phyloP scores from a whole-genome alignment of 2,113 vertebrate species.

The Ageneiosus marmoratus region DNA sequence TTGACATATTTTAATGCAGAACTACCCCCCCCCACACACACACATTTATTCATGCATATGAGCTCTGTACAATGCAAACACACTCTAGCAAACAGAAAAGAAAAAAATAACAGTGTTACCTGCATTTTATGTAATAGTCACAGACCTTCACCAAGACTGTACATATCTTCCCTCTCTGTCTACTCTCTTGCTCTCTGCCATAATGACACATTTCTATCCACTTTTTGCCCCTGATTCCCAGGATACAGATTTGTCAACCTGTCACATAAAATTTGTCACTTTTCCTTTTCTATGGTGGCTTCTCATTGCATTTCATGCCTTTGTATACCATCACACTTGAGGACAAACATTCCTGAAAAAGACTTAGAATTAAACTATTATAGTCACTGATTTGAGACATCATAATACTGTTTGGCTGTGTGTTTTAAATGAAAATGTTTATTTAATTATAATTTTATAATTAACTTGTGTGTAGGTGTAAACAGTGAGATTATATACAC shows the following conservation, averaged over 20 bases:
- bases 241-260: conserved; percentile 76
- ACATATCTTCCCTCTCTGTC: neutral
- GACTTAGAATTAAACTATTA: conserved; percentile 34
- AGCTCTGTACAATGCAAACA: neutral
- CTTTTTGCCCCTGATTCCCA: conserved; percentile 61
- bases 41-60: neutral
- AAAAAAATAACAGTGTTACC: neutral
- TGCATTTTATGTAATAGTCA: neutral
- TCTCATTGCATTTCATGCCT: conserved; percentile 61
- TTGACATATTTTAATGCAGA: no score
- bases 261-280: conserved; percentile 74
- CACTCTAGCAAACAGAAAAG: neutral
- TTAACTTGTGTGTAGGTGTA: neutral
- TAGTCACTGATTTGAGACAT: neutral
- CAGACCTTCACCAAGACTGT: conserved; percentile 19
- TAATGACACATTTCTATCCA: conserved; percentile 53
- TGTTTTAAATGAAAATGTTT: neutral
- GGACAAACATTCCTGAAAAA: conserved; percentile 63
- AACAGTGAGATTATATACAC: neutral
- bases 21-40: conserved; percentile 3
- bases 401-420: conserved; percentile 27
- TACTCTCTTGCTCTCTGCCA: conserved; percentile 23
- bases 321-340: conserved; percentile 60
- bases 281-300: conserved; percentile 61
- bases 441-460: neutral